Percentiles rank a stretch among this genome's conserved stretches.
Conservation (phyloP, 2,888 invertebrate genomes). For the Megaustenia siamemsis region DNA sequence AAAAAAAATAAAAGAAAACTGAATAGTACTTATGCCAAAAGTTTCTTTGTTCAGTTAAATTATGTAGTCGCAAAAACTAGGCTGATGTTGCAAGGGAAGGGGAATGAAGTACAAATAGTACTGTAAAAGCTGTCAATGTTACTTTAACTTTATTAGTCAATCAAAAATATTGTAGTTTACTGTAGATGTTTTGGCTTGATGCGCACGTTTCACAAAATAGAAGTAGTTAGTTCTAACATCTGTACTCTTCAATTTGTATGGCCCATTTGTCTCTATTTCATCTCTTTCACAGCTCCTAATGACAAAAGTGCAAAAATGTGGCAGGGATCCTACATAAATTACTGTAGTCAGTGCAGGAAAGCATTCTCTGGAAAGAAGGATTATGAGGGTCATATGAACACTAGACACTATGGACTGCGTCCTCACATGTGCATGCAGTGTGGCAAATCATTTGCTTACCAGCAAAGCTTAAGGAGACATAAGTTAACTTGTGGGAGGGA, state of each 20-base stretch:
- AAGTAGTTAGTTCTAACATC: not conserved
- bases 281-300: slow-evolving; percentile 36
- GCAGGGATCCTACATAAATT: slow-evolving; percentile 41
- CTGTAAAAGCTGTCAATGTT: too few species aligned
- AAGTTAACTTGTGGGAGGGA: slow-evolving; percentile 17
- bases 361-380: slow-evolving; percentile 46
- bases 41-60: too few species aligned
- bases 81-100: too few species aligned
- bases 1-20: too few species aligned
- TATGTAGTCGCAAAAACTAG: too few species aligned
- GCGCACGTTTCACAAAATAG: not conserved
- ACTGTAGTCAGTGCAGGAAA: slow-evolving; percentile 41
- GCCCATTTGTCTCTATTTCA: slow-evolving; percentile 12
- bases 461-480: slow-evolving; percentile 39
- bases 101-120: too few species aligned
- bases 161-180: too few species aligned
- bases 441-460: slow-evolving; percentile 44
- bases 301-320: slow-evolving; percentile 14
- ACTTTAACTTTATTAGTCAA: too few species aligned
- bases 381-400: slow-evolving; percentile 48
- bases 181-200: not conserved
- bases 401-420: slow-evolving; percentile 41
- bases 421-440: slow-evolving; percentile 30
- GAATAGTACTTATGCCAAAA: too few species aligned
- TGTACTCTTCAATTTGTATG: slow-evolving; percentile 15